Evolutionary conservation across 2,797 vertebrate species (phyloP), one percentile per base, ranked within the genome.

Genomic region (Cygnus olor): DNA sequence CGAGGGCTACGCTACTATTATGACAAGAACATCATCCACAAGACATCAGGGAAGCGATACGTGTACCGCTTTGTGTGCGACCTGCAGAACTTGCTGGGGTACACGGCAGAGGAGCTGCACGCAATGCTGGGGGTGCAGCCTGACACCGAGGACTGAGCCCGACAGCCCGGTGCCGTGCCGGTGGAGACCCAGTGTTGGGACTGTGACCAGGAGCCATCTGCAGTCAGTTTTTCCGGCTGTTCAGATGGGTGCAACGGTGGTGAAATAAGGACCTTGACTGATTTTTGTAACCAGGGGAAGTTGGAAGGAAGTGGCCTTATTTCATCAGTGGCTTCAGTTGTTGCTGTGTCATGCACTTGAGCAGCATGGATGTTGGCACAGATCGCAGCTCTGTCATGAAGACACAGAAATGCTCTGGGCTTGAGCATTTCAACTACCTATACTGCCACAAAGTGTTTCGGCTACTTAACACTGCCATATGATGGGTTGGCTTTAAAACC

Each of bases 21-120:
- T 0, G 98, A 99, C 97, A 99, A 99, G 96, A 99, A 99, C 96
- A 99, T 99, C 96, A 99, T 99, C 96, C 99, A 99, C 97, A 99
- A 99, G 96, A 99, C 99, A 0, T 97, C 98, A 0, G 99, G 99
- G 9, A 99, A 99, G 40, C 98, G 98, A 85, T 99, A 99, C 1
- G 99, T 99, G 21, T 99, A 99, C 89, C 98, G 99, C 85, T 99
- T 99, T 7, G 99, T 99, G 21, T 99, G 99, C 1, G 98, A 99
- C 96, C 98, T 99, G 57, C 98, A 99, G 66, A 99, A 97, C 89
- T 95, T 99, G 88, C 97, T 99, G 96, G 99, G 99, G 7, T 99
- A 99, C 96, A 97, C 98, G 0, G 98, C 98, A 0, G 98, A 99
- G 88, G 99, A 99, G 85, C 98, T 99, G 79, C 98, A 99, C 1